Evolutionary conservation across 2,888 invertebrate genomes (phyloP).

Genomic region (Andrena hattorfiana): DNA sequence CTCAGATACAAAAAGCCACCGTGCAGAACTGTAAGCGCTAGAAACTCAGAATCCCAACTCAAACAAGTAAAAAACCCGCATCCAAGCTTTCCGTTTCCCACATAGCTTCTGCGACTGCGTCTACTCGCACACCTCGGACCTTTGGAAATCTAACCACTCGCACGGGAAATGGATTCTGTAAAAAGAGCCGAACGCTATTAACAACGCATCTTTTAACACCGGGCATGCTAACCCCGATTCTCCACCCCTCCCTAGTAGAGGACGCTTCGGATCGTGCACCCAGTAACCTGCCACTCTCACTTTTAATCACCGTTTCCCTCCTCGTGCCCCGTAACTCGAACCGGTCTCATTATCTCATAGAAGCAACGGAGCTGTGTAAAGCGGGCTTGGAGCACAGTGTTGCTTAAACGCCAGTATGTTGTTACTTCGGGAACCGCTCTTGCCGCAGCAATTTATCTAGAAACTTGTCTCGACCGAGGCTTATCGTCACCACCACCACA

Average conservation of each 20-base stretch:
- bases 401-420: constrained; percentile 59
- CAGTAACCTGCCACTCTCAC: constrained; percentile 49
- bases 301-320: constrained; percentile 51
- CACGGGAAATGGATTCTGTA: constrained; percentile 35
- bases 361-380: constrained; percentile 59
- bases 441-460: constrained; percentile 39
- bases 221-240: constrained; percentile 35
- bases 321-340: constrained; percentile 50
- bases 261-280: constrained; percentile 57
- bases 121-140: constrained; percentile 6
- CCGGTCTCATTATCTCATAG: constrained; percentile 64
- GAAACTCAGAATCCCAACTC: background rate
- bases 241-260: constrained; percentile 23
- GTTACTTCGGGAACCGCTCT: constrained; percentile 45
- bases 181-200: constrained; percentile 10
- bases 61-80: background rate
- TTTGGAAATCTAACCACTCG: constrained; percentile 44
- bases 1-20: background rate
- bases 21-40: constrained; percentile 11
- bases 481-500: constrained; percentile 43
- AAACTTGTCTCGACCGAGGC: constrained; percentile 39
- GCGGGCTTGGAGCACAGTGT: constrained; percentile 61
- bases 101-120: constrained; percentile 40
- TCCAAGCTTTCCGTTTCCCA: constrained; percentile 6
- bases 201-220: constrained; percentile 33